phyloP scores from a whole-genome alignment of 2,113 vertebrate genomes.

The Platanista minor region DNA sequence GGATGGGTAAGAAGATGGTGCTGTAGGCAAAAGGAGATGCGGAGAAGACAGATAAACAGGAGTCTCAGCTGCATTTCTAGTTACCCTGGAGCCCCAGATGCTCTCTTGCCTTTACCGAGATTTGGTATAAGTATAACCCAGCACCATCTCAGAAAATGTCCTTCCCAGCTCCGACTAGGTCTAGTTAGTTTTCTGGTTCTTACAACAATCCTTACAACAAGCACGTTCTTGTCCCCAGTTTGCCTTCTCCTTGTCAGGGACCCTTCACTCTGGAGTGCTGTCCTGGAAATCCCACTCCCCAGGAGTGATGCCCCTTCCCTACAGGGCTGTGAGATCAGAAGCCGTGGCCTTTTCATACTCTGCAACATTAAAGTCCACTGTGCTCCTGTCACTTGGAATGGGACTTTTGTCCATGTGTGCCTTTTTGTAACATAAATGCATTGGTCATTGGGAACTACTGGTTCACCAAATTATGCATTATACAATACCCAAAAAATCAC shows the following conservation, averaged over 20 bases:
- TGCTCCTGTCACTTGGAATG: not conserved
- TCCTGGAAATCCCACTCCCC: too few relatives aligned
- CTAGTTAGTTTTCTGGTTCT: not conserved
- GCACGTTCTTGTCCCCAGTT: accelerated
- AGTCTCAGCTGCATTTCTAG: accelerated
- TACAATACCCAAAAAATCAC: not conserved
- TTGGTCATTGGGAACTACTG: too few relatives aligned
- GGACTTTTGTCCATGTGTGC: accelerated
- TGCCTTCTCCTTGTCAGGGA: too few relatives aligned
- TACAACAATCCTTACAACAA: not conserved
- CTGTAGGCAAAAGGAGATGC: too few relatives aligned
- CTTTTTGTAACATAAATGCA: too few relatives aligned
- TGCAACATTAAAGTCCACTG: not conserved
- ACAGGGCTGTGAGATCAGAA: not conserved
- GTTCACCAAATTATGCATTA: not conserved
- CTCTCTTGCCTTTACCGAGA: not conserved
- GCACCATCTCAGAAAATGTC: not conserved
- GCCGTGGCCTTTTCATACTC: not conserved
- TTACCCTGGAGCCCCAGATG: not conserved
- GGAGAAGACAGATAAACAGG: not conserved
- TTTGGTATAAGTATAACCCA: not conserved
- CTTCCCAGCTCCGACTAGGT: too few relatives aligned
- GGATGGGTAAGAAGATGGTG: not conserved
- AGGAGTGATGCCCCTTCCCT: too few relatives aligned
- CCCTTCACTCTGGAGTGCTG: too few relatives aligned